These are phyloP conservation scores for Sipha flava DNA, from an alignment of 1,140 invertebrate species.

Conservation along the genomic window DNA sequence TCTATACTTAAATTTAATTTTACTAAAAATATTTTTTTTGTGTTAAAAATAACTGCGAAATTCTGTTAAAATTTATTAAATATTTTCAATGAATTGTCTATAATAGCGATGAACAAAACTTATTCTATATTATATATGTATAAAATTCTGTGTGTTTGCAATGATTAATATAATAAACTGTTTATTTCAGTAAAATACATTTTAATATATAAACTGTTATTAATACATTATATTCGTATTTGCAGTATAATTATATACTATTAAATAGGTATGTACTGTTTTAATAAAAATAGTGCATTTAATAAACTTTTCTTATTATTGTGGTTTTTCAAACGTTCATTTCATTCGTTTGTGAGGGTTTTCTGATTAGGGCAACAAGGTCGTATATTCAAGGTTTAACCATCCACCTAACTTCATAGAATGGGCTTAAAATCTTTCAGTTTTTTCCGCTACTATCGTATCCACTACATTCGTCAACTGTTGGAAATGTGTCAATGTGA, in stretches of 20 bases:
- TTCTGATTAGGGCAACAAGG: background rate
- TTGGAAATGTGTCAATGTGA: conserved; percentile 16
- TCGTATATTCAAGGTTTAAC: background rate
- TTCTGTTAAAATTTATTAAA: background rate
- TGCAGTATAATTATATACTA: no score
- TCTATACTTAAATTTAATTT: background rate
- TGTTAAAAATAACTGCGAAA: background rate
- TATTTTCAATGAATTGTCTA: no score
- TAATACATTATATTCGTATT: no score
- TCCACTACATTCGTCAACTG: background rate
- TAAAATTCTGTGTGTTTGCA: no score
- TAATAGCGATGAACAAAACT: no score
- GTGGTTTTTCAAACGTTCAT: background rate
- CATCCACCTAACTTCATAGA: no score
- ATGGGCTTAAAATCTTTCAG: background rate
- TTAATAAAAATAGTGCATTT: no score
- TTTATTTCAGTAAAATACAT: no score
- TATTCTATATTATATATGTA: no score
- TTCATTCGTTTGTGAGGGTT: background rate
- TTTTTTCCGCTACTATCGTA: background rate
- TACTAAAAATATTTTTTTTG: background rate
- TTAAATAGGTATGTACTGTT: no score
- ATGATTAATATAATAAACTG: no score
- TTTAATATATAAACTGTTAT: no score
- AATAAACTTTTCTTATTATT: background rate